Evolutionary conservation across 2,888 invertebrate genomes (phyloP).

Genomic region (Liposcelis brunnea): DNA sequence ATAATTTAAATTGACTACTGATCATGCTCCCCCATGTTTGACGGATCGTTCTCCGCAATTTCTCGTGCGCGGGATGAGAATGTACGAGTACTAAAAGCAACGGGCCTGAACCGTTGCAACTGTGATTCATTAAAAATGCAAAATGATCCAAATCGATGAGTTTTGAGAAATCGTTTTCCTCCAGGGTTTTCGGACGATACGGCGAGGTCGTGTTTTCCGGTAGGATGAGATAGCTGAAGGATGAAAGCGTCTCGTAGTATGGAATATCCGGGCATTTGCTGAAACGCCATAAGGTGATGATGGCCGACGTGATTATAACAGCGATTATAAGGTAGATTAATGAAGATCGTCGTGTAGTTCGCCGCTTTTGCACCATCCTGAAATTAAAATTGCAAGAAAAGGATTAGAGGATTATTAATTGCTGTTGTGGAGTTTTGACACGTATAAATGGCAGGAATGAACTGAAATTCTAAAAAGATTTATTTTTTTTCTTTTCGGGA

Average conservation of each 20-base stretch:
- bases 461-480: too few species aligned
- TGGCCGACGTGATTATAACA: conserved; percentile 10
- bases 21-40: conserved; percentile 46
- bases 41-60: conserved; percentile 47
- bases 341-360: conserved; percentile 12
- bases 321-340: not conserved
- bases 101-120: conserved; percentile 26
- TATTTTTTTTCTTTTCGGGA: too few species aligned
- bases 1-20: not conserved
- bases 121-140: conserved; percentile 37
- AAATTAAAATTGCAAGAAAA: not conserved
- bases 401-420: not conserved
- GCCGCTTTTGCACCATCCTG: conserved; percentile 14
- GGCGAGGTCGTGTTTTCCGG: conserved; percentile 12
- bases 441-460: too few species aligned
- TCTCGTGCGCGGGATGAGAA: conserved; percentile 46
- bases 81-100: conserved; percentile 47
- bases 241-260: conserved; percentile 1
- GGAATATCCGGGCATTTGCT: conserved; percentile 13
- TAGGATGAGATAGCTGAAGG: conserved; percentile 12
- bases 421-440: too few species aligned
- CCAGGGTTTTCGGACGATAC: conserved; percentile 14
- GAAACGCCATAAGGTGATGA: conserved; percentile 14
- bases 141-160: conserved; percentile 44
- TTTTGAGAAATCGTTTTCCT: conserved; percentile 22